Evolutionary conservation across 2,113 vertebrate genomes (phyloP).

Genomic region (Indri indri): DNA sequence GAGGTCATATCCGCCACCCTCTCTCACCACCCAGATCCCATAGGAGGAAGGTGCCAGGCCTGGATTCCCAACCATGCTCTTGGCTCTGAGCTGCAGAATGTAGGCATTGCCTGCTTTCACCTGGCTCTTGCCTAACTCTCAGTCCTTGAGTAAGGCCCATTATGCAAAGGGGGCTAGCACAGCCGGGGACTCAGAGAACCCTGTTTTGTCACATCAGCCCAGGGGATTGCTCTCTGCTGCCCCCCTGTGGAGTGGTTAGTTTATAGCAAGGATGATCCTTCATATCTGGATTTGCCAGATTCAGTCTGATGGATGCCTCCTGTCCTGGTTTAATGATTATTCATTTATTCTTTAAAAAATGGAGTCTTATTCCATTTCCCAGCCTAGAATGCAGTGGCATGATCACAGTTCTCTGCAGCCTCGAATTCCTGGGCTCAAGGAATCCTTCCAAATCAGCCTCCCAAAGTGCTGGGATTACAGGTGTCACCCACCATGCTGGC

Average conservation of each 20-base stretch:
- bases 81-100: background rate
- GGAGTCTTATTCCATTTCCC: no score
- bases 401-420: no score
- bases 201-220: background rate
- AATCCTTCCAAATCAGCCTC: no score
- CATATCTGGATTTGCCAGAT: no score
- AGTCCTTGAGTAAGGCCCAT: background rate
- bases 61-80: background rate
- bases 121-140: background rate
- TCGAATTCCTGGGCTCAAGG: no score
- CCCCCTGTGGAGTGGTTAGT: background rate
- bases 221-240: background rate
- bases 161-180: background rate
- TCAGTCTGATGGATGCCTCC: no score
- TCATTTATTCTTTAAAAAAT: no score
- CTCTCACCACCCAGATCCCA: no score
- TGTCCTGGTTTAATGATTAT: no score
- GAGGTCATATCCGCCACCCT: background rate
- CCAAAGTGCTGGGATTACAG: no score
- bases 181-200: background rate
- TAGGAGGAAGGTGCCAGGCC: background rate
- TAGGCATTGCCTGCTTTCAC: accelerated
- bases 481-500: no score
- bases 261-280: background rate
- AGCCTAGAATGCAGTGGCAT: no score